A percentile compares a stretch with the other conserved stretches of the same genome.
These are phyloP conservation scores for Callaeas wilsoni DNA, from an alignment of 2,113 vertebrate genomes.

Conservation along the genomic window DNA sequence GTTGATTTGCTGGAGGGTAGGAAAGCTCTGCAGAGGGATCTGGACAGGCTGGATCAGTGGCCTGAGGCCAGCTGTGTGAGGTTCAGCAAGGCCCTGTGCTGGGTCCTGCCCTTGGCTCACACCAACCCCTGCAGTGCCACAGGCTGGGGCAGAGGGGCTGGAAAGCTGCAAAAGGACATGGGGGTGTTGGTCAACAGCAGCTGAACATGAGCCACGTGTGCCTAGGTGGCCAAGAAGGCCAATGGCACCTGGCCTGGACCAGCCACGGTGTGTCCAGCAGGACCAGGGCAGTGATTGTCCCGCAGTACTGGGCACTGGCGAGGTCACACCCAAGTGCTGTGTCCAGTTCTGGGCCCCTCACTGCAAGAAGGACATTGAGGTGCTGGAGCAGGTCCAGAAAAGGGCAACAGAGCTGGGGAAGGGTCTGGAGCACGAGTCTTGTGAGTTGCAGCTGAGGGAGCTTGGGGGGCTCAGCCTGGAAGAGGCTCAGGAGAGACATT, in stretches of 20 bases:
- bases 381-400: not conserved
- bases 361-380: not conserved
- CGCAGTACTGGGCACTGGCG: rapidly evolving
- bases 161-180: not conserved
- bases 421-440: not conserved
- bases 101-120: not conserved
- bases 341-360: not conserved
- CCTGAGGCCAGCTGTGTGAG: not conserved
- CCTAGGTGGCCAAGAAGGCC: not conserved
- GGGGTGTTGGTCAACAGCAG: not conserved
- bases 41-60: not conserved
- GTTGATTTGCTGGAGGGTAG: not conserved
- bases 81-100: not conserved
- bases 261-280: not conserved
- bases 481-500: not conserved
- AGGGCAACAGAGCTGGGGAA: not conserved
- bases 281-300: not conserved
- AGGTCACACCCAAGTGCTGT: not conserved
- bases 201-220: not conserved
- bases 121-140: not conserved
- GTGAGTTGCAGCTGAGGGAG: not conserved
- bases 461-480: not conserved
- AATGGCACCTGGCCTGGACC: not conserved
- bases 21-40: not conserved
- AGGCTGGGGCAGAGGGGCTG: not conserved